These are phyloP conservation scores for Periophthalmodon schlosseri DNA, from an alignment of 2,113 vertebrate genomes.

Conservation along the genomic window DNA sequence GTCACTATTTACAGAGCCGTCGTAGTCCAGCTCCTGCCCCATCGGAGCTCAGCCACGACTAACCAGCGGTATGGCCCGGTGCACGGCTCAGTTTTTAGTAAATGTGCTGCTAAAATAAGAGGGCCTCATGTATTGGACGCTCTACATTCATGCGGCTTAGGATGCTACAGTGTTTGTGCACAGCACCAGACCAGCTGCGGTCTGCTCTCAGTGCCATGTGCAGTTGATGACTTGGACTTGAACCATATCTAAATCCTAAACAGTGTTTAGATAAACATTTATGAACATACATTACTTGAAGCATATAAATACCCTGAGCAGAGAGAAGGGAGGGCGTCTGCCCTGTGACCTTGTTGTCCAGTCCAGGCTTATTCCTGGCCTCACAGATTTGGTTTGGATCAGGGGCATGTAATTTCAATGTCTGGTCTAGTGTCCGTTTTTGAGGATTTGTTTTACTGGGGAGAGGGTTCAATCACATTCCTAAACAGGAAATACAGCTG, in stretches of 20 bases:
- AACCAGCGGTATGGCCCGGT: constrained; percentile 33
- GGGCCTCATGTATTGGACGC: constrained; percentile 36
- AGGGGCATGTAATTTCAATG: constrained; percentile 73
- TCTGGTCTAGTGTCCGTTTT: constrained; percentile 67
- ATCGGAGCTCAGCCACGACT: constrained; percentile 39
- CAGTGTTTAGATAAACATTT: constrained; percentile 37
- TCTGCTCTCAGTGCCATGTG: constrained; percentile 21
- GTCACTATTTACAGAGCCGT: constrained; percentile 69
- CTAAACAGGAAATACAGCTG: constrained; percentile 31
- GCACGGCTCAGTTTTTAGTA: constrained; percentile 26
- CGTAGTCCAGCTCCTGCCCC: constrained; percentile 22
- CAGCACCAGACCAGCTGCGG: constrained; percentile 23
- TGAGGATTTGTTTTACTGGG: constrained; percentile 46
- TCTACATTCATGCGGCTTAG: constrained; percentile 50
- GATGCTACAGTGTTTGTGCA: constrained; percentile 39
- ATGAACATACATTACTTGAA: constrained; percentile 26
- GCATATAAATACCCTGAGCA: constrained; percentile 34
- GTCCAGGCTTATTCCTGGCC: constrained; percentile 65
- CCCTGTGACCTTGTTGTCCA: constrained; percentile 54
- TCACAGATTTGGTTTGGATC: constrained; percentile 71
- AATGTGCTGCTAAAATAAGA: constrained; percentile 54
- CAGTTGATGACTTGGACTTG: constrained; percentile 22
- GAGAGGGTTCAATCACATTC: constrained; percentile 26
- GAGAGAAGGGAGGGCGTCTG: constrained; percentile 21
- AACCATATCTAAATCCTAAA: constrained; percentile 38